Base-by-base conservation (phyloP, 1,140 invertebrate species). In the Leptopilina boulardi region DNA sequence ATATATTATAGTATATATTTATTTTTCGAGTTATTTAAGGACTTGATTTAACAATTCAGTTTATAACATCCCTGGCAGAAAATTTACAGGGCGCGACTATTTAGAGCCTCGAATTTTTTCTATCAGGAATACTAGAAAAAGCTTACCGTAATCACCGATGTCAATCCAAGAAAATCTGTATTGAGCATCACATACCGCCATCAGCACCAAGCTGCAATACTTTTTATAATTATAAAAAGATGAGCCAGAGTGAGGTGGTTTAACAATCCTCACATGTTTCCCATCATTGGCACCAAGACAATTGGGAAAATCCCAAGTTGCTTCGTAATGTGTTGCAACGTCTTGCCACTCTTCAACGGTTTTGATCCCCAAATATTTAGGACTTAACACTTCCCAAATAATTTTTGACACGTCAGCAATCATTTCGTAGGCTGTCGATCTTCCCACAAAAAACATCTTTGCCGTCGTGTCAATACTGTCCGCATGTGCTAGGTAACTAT, bases 211-310 rank as follows among this genome's bases (percentile, higher is more conserved):
- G 9, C 42, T 34, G 6, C 30, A 34, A 34, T 34, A 34, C 6
- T 34, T 34, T 34, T 93, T 93, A 77, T 93, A 93, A 81, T 93
- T 93, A 66, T 85, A 92, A 88, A 86, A 93, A 13, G 86, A 79
- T 5, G 83, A 80, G 71, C 92, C 92, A 79, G 85, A 87, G 41
- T 87, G 80, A 21, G 51, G 5, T 51, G 92, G 91, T 2, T 71
- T 77, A 82, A 87, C 75, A 38, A 92, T 88, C 0, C 82, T 72
- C 19, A 93, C 71, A 82, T 93, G 92, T 77, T 92, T 93, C 1
- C 92, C 91, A 84, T 93, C 92, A 3, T 91, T 77, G 18, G 91
- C 85, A 5, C 90, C 91, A 4, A 91, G 70, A 78, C 86, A 89
- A 72, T 88, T 80, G 54, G 88, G 89, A 79, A 91, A 87, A 73